phyloP scores from a whole-genome alignment of 2,113 vertebrate genomes.

The Glareola pratincola region DNA sequence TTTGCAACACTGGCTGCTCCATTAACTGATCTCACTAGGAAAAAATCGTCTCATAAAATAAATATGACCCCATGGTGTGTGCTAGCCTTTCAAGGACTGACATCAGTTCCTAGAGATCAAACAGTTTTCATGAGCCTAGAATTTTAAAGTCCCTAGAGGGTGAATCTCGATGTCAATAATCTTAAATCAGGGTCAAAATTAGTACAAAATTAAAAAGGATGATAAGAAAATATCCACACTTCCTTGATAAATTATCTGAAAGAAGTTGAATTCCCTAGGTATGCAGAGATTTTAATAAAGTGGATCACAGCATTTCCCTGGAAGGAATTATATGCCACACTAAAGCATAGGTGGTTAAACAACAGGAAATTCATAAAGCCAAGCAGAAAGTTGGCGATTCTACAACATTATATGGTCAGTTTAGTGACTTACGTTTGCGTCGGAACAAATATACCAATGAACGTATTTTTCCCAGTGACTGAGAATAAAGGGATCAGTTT shows the following conservation, averaged over 20 bases:
- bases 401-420: not conserved
- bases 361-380: not conserved
- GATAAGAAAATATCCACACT: not conserved
- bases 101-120: slow-evolving; percentile 56
- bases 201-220: not conserved
- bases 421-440: not conserved
- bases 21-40: slow-evolving; percentile 62
- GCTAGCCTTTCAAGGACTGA: slow-evolving; percentile 37
- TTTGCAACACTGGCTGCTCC: not conserved
- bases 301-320: not conserved
- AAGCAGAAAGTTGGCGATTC: not conserved
- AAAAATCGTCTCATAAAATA: slow-evolving; percentile 65
- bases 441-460: not conserved
- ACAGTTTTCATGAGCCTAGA: not conserved
- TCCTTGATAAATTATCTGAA: not conserved
- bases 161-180: slow-evolving; percentile 15
- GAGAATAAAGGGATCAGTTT: not conserved
- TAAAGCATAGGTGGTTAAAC: not conserved
- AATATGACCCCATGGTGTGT: slow-evolving; percentile 27
- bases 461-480: not conserved
- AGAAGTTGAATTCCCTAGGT: not conserved
- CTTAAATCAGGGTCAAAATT: slow-evolving; percentile 15
- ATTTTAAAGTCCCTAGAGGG: not conserved
- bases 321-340: not conserved
- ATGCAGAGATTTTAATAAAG: not conserved